Base-by-base conservation (phyloP, 1,140 invertebrate species). In the Drosophila leontia region DNA sequence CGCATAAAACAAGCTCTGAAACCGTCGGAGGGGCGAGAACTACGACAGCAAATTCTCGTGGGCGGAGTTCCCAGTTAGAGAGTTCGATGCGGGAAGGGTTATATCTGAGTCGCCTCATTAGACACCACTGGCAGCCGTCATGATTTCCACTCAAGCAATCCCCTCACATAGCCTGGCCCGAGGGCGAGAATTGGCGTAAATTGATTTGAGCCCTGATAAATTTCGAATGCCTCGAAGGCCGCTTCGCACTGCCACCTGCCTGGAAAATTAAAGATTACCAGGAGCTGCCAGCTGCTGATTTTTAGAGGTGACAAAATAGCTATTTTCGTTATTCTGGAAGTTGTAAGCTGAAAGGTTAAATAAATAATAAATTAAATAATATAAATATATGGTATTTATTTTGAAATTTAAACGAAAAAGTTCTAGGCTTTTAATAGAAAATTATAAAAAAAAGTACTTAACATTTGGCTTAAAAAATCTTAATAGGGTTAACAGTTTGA, bases 1-100 rank as follows among this genome's bases (percentile, higher is more conserved):
- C 80, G 72, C 83, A 88, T 87, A 87, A 88, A 87, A 83, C 78
- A 77, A 82, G 83, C 75, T 51, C 62, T 50, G 74, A 80, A 70
- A 56, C 47, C n/a, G 44, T n/a, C 7, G 15, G 17, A 48, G 26
- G 51, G 60, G 62, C 61, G 57, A 64, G 11, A 78, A 75, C 62
- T 82, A 65, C 61, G 39, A 47, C 42, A 62, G 69, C 19, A 67
- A 53, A 67, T 67, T 65, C 37, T 19, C 12, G 70, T 17, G 37
- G 15, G 55, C 17, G 29, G 39, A 37, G 50, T 19, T 53, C 19
- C 9, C 37, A n/a, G 64, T 29, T 50, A 29, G 26, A 7, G 15
- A 50, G 15, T 72, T 45, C 32, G 4, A 17, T 44, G 32, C n/a
- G 34, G 19, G 45, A 69, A 86, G 85, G 82, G 79, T 59, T 44